Conservation (phyloP, 1,140 invertebrate genomes). For the Globodera ellingtonae region DNA sequence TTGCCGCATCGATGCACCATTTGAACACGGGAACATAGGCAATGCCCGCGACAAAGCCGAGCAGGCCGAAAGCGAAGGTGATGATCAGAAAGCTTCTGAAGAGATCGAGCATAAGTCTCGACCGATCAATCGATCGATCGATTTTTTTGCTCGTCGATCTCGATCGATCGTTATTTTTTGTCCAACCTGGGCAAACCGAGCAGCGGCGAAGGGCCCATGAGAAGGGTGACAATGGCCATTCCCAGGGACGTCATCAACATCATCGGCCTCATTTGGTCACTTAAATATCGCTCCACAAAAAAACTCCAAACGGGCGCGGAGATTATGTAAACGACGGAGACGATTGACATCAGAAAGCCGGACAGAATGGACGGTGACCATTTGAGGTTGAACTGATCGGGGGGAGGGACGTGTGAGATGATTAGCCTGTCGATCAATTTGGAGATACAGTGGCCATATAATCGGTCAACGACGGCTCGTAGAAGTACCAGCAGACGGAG, state of each 20-base stretch:
- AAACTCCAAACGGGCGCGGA: constrained; percentile 8
- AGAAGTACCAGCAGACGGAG: constrained; percentile 21
- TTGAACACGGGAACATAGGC: constrained; percentile 25
- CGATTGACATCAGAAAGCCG: constrained; percentile 5
- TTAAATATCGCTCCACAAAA: constrained; percentile 13
- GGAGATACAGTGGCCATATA: not conserved
- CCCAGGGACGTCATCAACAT: not conserved
- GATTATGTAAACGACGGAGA: constrained; percentile 5
- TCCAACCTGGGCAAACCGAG: constrained; percentile 7
- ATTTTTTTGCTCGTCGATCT: not conserved
- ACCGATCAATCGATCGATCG: not conserved
- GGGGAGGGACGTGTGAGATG: too few species aligned
- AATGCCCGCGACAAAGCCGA: not conserved
- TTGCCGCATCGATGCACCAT: constrained; percentile 27
- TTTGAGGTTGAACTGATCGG: constrained; percentile 10
- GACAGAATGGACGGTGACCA: constrained; percentile 5
- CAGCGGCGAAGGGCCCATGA: constrained; percentile 18
- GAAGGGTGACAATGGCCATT: constrained; percentile 4
- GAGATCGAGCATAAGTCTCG: not conserved
- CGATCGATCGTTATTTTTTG: too few species aligned
- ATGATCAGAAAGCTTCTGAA: constrained; percentile 16
- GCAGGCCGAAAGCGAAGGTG: constrained; percentile 5
- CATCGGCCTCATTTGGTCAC: not conserved
- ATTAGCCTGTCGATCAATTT: not conserved
- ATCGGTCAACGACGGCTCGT: constrained; percentile 17